Conservation (phyloP, 2,888 invertebrate species). For the Cantharis lateralis region DNA sequence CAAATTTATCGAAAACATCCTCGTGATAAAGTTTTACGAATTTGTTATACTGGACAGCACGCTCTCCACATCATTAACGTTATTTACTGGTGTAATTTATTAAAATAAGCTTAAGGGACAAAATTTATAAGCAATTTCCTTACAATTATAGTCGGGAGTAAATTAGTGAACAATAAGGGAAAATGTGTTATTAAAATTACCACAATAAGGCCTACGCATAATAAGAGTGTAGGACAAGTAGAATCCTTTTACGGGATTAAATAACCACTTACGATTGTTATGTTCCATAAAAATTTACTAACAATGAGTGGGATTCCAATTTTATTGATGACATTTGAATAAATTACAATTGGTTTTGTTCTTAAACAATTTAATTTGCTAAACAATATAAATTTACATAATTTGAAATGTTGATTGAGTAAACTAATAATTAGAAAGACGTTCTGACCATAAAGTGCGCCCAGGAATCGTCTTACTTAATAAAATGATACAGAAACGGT, state of each 20-base stretch:
- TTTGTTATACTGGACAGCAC: not conserved
- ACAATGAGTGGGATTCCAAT: conserved; percentile 20
- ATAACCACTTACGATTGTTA: conserved; percentile 18
- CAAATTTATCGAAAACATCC: not conserved
- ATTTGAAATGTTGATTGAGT: not conserved
- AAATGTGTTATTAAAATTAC: conserved; percentile 16
- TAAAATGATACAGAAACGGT: not conserved
- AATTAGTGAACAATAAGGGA: conserved; percentile 19
- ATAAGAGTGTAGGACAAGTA: conserved; percentile 17
- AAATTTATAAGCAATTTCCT: not conserved
- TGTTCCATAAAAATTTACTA: conserved; percentile 12
- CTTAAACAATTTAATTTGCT: conserved; percentile 14
- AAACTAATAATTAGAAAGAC: not conserved
- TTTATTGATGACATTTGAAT: conserved; percentile 25
- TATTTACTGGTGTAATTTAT: not conserved
- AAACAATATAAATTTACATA: not conserved
- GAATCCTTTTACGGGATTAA: conserved; percentile 16
- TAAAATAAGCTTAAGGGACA: not conserved
- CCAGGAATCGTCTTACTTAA: not conserved
- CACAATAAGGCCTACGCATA: conserved; percentile 17
- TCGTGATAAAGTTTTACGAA: not conserved
- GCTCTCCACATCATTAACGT: no score
- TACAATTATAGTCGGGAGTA: conserved; percentile 7
- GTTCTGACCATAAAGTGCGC: not conserved
- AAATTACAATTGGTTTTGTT: conserved; percentile 19